Conservation (phyloP, 2,113 vertebrate species). For the Pterocles gutturalis region DNA sequence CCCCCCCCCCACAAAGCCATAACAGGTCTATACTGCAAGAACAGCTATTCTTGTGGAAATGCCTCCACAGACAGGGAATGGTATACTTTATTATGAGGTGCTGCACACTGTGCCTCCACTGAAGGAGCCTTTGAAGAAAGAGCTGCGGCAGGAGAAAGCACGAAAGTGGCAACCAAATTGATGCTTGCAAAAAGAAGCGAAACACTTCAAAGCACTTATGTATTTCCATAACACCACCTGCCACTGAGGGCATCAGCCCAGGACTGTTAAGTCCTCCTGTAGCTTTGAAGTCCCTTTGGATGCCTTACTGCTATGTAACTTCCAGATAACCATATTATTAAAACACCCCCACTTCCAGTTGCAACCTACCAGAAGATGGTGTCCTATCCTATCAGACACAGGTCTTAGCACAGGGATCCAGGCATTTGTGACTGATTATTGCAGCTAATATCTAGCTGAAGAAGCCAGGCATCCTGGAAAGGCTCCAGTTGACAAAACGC, state of each 20-base stretch:
- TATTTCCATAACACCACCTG: not conserved
- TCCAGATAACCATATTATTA: not conserved
- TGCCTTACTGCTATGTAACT: not conserved
- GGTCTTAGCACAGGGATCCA: slow-evolving; percentile 39
- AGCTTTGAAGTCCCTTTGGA: not conserved
- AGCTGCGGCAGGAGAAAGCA: not conserved
- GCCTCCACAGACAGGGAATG: not conserved
- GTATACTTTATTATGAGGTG: not conserved
- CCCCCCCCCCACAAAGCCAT: no score
- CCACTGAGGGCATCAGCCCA: not conserved
- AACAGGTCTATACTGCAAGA: not conserved
- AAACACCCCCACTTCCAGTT: not conserved
- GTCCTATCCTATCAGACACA: slow-evolving; percentile 64
- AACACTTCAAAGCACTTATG: not conserved
- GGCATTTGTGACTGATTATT: slow-evolving; percentile 52
- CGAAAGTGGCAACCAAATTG: not conserved
- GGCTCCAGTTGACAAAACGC: slow-evolving; percentile 50
- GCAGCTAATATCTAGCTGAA: slow-evolving; percentile 45
- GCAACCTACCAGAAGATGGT: slow-evolving; percentile 64
- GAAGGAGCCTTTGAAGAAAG: not conserved
- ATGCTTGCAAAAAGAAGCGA: not conserved
- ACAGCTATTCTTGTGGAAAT: not conserved
- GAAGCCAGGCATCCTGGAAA: slow-evolving; percentile 40
- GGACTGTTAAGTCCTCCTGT: not conserved
- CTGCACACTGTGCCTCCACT: not conserved